phyloP scores from a whole-genome alignment of 2,888 invertebrate genomes.

The Tenthredo mesomela region DNA sequence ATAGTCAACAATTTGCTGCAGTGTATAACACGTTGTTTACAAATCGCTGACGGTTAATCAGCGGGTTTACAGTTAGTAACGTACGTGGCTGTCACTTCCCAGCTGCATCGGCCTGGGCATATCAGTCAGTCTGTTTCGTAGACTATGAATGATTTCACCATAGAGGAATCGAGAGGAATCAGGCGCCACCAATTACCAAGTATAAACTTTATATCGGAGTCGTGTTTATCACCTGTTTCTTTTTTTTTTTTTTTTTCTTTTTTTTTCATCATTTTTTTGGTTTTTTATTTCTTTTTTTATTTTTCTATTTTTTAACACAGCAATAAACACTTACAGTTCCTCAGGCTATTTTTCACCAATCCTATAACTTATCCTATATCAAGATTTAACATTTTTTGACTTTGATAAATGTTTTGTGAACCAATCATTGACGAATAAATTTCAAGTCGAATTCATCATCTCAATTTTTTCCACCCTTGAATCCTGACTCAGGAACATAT shows the following conservation, averaged over 20 bases:
- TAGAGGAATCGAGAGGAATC: not conserved
- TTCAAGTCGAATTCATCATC: not conserved
- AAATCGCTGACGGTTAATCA: conserved; percentile 46
- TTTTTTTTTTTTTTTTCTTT: not conserved
- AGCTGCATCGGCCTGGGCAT: conserved; percentile 32
- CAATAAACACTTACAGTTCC: not conserved
- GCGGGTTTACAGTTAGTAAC: conserved; percentile 41
- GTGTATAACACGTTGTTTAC: conserved; percentile 42
- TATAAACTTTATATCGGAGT: conserved; percentile 42
- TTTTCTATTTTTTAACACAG: not conserved
- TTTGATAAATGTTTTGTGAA: too few relatives aligned
- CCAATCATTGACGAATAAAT: not conserved
- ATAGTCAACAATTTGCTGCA: conserved; percentile 21
- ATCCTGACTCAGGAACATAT: too few relatives aligned
- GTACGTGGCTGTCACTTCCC: conserved; percentile 28
- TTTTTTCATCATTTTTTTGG: not conserved
- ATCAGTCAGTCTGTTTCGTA: conserved; percentile 17
- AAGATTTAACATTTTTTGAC: too few relatives aligned
- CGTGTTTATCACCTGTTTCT: not conserved
- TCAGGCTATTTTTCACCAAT: not conserved
- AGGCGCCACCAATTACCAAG: conserved; percentile 48
- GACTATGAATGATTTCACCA: conserved; percentile 16
- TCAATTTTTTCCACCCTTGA: too few relatives aligned
- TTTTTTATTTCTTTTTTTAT: not conserved
- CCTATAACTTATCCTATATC: not conserved